Conservation (phyloP, 2,888 invertebrate species). For the Darwinula stevensoni region DNA sequence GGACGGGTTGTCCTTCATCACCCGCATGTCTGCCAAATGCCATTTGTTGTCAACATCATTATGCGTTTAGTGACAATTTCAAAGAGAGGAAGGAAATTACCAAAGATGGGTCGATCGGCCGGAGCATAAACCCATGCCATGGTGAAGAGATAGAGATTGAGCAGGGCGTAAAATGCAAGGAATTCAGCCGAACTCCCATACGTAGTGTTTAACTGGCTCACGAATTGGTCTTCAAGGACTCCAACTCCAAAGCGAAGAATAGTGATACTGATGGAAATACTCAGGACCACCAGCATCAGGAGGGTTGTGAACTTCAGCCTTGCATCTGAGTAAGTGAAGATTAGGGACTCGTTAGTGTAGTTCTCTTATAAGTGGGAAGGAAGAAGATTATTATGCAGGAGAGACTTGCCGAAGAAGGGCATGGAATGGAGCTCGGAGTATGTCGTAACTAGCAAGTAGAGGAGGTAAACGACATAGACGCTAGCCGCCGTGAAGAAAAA, state of each 20-base stretch:
- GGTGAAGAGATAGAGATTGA: constrained; percentile 75
- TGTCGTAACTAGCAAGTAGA: constrained; percentile 52
- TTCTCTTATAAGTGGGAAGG: too few species aligned
- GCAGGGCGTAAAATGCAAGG: constrained; percentile 72
- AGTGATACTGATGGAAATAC: constrained; percentile 40
- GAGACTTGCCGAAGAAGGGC: constrained; percentile 79
- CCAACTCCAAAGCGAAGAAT: constrained; percentile 59
- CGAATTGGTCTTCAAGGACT: constrained; percentile 75
- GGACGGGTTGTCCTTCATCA: constrained; percentile 87
- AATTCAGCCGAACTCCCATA: constrained; percentile 80
- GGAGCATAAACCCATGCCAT: constrained; percentile 88
- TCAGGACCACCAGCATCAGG: constrained; percentile 46
- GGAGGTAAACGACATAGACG: constrained; percentile 54
- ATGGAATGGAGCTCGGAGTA: constrained; percentile 81
- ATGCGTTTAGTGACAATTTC: too few species aligned
- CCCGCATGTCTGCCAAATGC: constrained; percentile 39
- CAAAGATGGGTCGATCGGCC: constrained; percentile 12
- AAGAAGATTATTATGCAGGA: too few species aligned
- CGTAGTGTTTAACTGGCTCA: constrained; percentile 52
- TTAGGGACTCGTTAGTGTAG: too few species aligned
- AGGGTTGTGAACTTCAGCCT: constrained; percentile 66
- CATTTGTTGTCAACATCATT: too few species aligned
- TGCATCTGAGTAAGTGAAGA: constrained; percentile 33
- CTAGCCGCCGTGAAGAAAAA: constrained; percentile 62
- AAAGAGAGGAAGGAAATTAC: too few species aligned